A percentile compares a stretch with the other conserved stretches of the same genome.
These are phyloP conservation scores for Fringilla coelebs DNA, from an alignment of 2,797 vertebrate genomes.

Conservation along the genomic window DNA sequence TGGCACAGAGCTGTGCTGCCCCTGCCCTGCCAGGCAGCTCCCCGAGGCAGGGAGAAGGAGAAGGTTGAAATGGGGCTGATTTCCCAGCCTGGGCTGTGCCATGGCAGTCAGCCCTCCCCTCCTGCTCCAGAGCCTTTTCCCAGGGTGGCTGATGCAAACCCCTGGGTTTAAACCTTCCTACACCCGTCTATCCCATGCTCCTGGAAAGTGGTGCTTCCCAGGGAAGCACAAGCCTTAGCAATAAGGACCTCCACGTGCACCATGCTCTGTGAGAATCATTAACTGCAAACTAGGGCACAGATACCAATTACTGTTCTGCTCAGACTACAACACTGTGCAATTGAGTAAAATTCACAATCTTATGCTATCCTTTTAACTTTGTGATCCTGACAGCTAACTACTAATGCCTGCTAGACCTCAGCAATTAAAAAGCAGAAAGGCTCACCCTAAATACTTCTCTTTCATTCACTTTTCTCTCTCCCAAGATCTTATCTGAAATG, in stretches of 20 bases:
- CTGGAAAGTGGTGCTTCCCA: neutral
- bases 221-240: neutral
- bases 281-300: neutral
- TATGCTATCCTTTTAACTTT: neutral
- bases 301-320: neutral
- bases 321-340: neutral
- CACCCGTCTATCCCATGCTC: fast-evolving
- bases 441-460: neutral
- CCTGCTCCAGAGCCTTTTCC: neutral
- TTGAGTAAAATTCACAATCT: neutral
- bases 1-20: no score
- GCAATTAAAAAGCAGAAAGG: neutral
- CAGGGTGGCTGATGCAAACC: neutral
- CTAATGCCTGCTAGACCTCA: neutral
- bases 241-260: neutral
- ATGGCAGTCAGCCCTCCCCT: neutral
- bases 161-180: neutral
- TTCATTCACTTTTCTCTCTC: neutral
- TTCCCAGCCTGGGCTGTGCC: no score
- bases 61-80: neutral
- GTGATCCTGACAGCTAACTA: neutral
- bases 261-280: neutral
- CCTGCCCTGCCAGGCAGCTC: neutral
- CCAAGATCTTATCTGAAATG: neutral
- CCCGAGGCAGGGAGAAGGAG: neutral